Evolutionary conservation across 2,797 vertebrate species (phyloP).

Genomic region (Spinus pinus): DNA sequence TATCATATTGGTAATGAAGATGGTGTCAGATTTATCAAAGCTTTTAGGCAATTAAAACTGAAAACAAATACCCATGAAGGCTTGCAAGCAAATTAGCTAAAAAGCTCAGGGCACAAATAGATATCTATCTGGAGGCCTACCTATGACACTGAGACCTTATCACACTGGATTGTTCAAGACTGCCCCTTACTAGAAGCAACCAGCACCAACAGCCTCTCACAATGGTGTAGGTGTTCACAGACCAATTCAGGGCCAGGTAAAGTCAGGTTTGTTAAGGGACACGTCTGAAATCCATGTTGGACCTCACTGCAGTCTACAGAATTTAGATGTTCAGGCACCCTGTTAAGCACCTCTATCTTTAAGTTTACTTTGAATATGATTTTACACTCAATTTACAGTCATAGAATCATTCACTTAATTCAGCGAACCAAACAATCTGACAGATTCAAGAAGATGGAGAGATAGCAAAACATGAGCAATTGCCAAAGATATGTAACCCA

Average conservation of each 20-base stretch:
- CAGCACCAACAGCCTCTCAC: background rate
- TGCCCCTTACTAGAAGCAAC: background rate
- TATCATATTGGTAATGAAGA: background rate
- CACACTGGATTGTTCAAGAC: background rate
- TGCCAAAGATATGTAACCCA: background rate
- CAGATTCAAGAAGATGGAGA: background rate
- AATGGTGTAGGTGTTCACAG: background rate
- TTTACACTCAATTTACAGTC: background rate
- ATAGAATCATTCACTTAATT: background rate
- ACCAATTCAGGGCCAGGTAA: background rate
- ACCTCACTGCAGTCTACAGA: background rate
- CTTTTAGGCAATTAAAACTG: background rate
- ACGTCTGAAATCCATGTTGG: background rate
- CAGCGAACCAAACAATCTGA: background rate
- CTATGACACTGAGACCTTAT: background rate
- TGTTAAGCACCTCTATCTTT: background rate
- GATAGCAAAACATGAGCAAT: background rate
- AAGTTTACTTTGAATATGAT: background rate
- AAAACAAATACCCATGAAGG: background rate
- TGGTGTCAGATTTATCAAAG: background rate
- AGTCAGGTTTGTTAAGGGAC: background rate
- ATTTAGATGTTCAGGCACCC: background rate
- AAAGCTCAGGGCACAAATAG: background rate
- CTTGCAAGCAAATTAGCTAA: background rate
- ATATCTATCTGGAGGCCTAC: background rate